Conservation (phyloP, 2,888 invertebrate genomes). For the Horisme vitalbata region DNA sequence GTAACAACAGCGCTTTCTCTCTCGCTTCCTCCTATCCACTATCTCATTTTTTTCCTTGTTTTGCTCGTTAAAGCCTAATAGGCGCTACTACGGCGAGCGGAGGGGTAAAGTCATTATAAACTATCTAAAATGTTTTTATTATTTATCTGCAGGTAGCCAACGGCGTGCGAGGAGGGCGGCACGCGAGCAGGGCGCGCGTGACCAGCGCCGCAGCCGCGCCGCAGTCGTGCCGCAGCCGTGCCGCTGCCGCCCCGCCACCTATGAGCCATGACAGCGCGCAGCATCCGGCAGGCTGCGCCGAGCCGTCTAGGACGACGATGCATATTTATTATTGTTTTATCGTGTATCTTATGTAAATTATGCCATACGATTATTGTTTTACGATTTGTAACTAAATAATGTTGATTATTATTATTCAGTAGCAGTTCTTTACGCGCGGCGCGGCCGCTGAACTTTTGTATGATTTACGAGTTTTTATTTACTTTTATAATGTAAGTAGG, state of each 20-base stretch:
- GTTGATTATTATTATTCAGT: constrained; percentile 53
- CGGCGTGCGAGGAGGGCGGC: constrained; percentile 42
- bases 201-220: constrained; percentile 8
- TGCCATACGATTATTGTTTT: constrained; percentile 71
- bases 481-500: constrained; percentile 54
- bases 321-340: constrained; percentile 64
- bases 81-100: no score
- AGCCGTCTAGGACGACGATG: constrained; percentile 39
- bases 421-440: constrained; percentile 37
- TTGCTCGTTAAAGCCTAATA: no score
- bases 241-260: background rate
- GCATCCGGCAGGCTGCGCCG: constrained; percentile 3
- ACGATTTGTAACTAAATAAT: constrained; percentile 66
- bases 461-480: constrained; percentile 48
- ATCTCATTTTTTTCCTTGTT: no score
- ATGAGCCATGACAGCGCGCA: constrained; percentile 19
- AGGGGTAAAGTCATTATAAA: no score
- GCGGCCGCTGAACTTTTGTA: constrained; percentile 40
- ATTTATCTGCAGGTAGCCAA: constrained; percentile 67
- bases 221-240: background rate
- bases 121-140: no score
- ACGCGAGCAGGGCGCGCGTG: constrained; percentile 21
- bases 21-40: no score
- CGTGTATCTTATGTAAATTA: constrained; percentile 56
- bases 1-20: no score